These are phyloP conservation scores for Bombus balteatus DNA, from an alignment of 1,140 invertebrate genomes.

Conservation along the genomic window DNA sequence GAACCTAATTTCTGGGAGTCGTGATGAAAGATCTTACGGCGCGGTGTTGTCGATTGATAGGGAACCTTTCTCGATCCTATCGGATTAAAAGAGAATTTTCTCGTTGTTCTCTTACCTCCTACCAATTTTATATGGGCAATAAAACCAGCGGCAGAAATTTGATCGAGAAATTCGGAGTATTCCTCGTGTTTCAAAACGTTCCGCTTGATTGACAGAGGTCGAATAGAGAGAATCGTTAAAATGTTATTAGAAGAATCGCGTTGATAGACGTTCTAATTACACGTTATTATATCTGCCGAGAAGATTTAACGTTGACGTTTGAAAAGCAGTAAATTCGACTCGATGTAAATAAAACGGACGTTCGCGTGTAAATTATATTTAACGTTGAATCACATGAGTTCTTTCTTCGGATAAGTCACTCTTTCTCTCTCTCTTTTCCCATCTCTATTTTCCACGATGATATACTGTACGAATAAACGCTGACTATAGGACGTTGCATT, in stretches of 20 bases:
- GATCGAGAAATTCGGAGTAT: background rate
- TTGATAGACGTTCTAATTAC: conserved; percentile 4
- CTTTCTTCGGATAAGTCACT: background rate
- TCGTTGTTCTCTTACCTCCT: background rate
- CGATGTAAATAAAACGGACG: background rate
- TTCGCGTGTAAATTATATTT: background rate
- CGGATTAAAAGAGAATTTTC: background rate
- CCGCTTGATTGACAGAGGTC: too few relatives aligned
- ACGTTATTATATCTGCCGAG: background rate
- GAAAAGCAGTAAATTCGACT: background rate
- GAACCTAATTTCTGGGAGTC: conserved; percentile 31
- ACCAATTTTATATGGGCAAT: background rate
- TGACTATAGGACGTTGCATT: background rate
- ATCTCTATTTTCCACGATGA: background rate
- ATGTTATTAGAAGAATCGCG: background rate
- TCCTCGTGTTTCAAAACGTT: background rate
- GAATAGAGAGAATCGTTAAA: background rate
- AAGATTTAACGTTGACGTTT: background rate
- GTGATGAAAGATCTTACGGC: conserved; percentile 36
- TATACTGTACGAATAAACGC: background rate
- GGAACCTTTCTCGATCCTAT: background rate
- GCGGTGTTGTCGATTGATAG: conserved; percentile 9
- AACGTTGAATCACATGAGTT: background rate
- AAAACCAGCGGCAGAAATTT: background rate
- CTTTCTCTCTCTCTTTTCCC: background rate